These are phyloP conservation scores for Bergia puertoricense DNA, from an alignment of 92 coral and sea anemone genomes.

Conservation along the genomic window DNA sequence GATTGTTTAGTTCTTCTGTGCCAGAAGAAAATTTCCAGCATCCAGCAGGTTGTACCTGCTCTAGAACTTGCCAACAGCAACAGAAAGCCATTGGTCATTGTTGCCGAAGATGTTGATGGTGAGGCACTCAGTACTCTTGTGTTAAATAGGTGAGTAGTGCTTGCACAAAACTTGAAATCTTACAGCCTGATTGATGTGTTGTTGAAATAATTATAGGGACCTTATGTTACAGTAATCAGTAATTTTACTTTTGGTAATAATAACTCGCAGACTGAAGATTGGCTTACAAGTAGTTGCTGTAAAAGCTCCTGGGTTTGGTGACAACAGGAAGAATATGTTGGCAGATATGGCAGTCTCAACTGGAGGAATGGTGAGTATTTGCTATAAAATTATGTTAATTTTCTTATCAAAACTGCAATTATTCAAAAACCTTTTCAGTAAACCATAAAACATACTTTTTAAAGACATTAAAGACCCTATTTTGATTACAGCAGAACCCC, in stretches of 20 bases:
- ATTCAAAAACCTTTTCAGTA: too few relatives aligned
- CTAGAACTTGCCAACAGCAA: constrained; percentile 90
- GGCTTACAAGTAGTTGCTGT: constrained; percentile 98
- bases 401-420: too few relatives aligned
- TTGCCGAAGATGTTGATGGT: constrained; percentile 99
- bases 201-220: too few relatives aligned
- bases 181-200: too few relatives aligned
- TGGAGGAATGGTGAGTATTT: constrained; percentile 87
- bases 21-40: constrained; percentile 97
- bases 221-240: too few relatives aligned
- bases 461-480: too few relatives aligned
- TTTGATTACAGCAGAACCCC: too few relatives aligned
- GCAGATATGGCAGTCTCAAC: constrained; percentile 94
- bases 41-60: constrained; percentile 98
- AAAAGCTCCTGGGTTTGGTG: constrained; percentile 99
- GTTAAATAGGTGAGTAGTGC: constrained; percentile 76
- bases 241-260: too few relatives aligned
- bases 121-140: constrained; percentile 98
- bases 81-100: constrained; percentile 90
- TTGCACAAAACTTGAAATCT: too few relatives aligned
- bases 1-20: constrained; percentile 90
- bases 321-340: constrained; percentile 94
- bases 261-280: constrained; percentile 75
- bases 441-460: too few relatives aligned
- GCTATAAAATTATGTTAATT: not conserved